Evolutionary conservation across 2,888 invertebrate species (phyloP).

Genomic region (Tortricodes alternella): DNA sequence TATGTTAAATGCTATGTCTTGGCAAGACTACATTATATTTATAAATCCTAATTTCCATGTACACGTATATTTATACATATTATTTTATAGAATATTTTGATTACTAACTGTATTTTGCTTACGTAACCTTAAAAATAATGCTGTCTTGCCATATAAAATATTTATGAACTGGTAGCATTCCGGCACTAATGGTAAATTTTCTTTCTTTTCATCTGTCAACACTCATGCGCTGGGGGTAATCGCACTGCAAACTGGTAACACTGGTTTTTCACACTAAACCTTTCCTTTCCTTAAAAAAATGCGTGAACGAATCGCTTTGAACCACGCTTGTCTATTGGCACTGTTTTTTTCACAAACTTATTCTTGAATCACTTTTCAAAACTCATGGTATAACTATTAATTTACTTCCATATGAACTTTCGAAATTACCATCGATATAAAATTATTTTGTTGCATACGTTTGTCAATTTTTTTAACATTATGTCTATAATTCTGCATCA

Average conservation of each 20-base stretch:
- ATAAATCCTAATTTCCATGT: conserved; percentile 6
- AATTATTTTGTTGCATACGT: no score
- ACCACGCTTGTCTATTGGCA: conserved; percentile 38
- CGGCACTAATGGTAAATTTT: conserved; percentile 69
- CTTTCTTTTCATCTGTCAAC: conserved; percentile 76
- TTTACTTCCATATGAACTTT: no score
- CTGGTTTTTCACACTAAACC: conserved; percentile 73
- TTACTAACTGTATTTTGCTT: conserved; percentile 26
- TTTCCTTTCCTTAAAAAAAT: conserved; percentile 37
- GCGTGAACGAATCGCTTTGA: conserved; percentile 46
- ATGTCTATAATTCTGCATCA: no score
- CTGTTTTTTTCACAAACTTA: conserved; percentile 24
- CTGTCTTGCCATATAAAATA: conserved; percentile 56
- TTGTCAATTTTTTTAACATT: no score
- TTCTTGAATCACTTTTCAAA: conserved; percentile 11
- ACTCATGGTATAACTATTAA: neutral
- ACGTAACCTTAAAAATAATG: conserved; percentile 46
- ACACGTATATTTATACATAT: conserved; percentile 30
- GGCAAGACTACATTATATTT: conserved; percentile 67
- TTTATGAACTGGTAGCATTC: conserved; percentile 42
- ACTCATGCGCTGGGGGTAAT: conserved; percentile 78
- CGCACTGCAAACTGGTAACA: conserved; percentile 82
- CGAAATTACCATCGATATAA: no score
- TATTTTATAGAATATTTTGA: conserved; percentile 32
- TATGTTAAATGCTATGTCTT: conserved; percentile 40